Base-by-base conservation (phyloP, 2,797 vertebrate species). In the Melanotaenia trifasciata region DNA sequence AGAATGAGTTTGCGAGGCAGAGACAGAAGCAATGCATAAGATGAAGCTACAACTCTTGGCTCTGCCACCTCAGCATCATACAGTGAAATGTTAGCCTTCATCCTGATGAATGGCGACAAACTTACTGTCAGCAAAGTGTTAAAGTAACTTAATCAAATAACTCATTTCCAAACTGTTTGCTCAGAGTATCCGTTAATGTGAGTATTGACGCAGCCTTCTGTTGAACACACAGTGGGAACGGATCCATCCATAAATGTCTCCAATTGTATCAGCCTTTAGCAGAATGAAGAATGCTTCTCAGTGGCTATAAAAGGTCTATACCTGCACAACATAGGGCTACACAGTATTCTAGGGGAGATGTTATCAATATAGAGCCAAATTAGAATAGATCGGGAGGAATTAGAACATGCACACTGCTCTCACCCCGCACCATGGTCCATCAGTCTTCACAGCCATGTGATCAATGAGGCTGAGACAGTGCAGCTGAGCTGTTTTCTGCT, bases 281-380 rank as follows among this genome's bases (percentile, higher is more conserved):
- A 63, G 82, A 71, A 75, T 83, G 79, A 85, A 88, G 62, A 66
- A 81, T 86, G 40, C 66, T 16, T 62, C 77, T 84, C 73, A 68
- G 6, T 67, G 60, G 51, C 66, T 58, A 57, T 32, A 63, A 72
- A 83, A 66, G 7, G 7, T 18, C 20, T n/a, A 50, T 50, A 86
- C 75, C 64, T 76, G 63, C 59, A 68, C 64, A 20, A 5, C 22
- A 8, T 56, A 28, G 18, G 56, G 60, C 72, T 32, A 33, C 70
- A 63, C 47, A 80, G 54, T 63, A 7, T 83, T 78, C 33, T 7
- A 22, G 77, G 45, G 80, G 67, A 84, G 79, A 82, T 70, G 85
- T 88, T 94, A 92, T 94, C 93, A 89, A 90, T 92, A 88, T 51
- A n/a, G 65, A 63, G 81, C 69, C 74, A 90, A 94, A 94, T 93